Percentiles rank a stretch among this genome's conserved stretches.
Conservation (phyloP, 2,797 vertebrate genomes). For the Malacoctenus gilli region DNA sequence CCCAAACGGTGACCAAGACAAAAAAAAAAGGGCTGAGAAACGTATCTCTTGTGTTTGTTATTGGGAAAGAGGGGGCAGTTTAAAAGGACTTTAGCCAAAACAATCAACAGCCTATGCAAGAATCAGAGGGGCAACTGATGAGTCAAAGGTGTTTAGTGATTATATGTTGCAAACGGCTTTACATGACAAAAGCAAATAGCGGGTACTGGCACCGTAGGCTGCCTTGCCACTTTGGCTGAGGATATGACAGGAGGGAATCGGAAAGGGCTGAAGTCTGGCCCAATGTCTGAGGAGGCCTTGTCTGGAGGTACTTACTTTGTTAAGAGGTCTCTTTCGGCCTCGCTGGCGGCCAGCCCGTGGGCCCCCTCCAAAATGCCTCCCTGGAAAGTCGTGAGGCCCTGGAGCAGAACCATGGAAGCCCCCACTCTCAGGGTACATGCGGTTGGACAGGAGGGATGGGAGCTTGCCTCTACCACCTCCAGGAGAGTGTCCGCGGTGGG, state of each 20-base stretch:
- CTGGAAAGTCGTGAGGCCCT: slow-evolving; percentile 87
- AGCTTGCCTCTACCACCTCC: slow-evolving; percentile 89
- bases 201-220: slow-evolving; percentile 45
- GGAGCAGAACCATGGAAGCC: slow-evolving; percentile 84
- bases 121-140: slow-evolving; percentile 31
- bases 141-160: slow-evolving; percentile 24
- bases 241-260: slow-evolving; percentile 52
- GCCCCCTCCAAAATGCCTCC: slow-evolving; percentile 88
- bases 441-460: slow-evolving; percentile 93
- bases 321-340: slow-evolving; percentile 88
- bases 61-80: no score
- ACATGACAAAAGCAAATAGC: slow-evolving; percentile 44
- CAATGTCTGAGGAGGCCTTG: slow-evolving; percentile 68
- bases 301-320: slow-evolving; percentile 87
- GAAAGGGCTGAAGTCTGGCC: slow-evolving; percentile 56
- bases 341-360: slow-evolving; percentile 87
- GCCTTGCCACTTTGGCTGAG: slow-evolving; percentile 41
- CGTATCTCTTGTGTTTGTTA: slow-evolving; percentile 34
- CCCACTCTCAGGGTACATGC: slow-evolving; percentile 89
- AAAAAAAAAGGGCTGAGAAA: slow-evolving; percentile 22
- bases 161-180: slow-evolving; percentile 36
- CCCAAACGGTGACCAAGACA: slow-evolving; percentile 22
- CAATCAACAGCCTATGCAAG: no score
- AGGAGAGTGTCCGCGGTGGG: slow-evolving; percentile 79
- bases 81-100: no score